phyloP scores from a whole-genome alignment of 2,888 invertebrate species.

The Unio pictorum region DNA sequence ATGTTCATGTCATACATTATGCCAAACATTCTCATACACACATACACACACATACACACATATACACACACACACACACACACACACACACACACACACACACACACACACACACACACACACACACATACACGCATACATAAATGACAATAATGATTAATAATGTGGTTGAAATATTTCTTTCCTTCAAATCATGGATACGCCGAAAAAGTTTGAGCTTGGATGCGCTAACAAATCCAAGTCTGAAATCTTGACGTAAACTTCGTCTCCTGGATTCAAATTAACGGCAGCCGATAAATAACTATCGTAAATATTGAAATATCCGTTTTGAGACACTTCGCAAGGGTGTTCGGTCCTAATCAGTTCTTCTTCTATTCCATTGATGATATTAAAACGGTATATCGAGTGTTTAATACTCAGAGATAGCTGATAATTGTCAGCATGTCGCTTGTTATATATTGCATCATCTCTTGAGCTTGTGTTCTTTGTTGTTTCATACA shows the following conservation, averaged over 20 bases:
- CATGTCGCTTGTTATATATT: too few relatives aligned
- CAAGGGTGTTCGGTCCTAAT: neutral
- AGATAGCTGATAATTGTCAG: too few relatives aligned
- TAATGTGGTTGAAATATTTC: too few relatives aligned
- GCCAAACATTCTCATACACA: too few relatives aligned
- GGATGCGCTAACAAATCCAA: slow-evolving; percentile 4
- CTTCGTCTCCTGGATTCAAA: slow-evolving; percentile 9
- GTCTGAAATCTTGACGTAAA: slow-evolving; percentile 11
- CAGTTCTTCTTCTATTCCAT: neutral
- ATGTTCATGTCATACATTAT: too few relatives aligned
- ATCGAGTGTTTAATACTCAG: neutral
- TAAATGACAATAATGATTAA: too few relatives aligned
- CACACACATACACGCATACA: too few relatives aligned
- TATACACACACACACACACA: too few relatives aligned
- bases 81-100: too few relatives aligned
- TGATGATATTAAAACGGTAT: slow-evolving; percentile 1
- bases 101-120: too few relatives aligned
- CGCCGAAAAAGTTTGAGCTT: slow-evolving; percentile 5
- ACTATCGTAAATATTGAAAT: slow-evolving; percentile 4
- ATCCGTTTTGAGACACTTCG: neutral
- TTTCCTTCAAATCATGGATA: slow-evolving; percentile 6
- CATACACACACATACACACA: too few relatives aligned
- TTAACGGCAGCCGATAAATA: slow-evolving; percentile 1
- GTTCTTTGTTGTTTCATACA: neutral
- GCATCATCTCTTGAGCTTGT: too few relatives aligned